Base-by-base conservation (phyloP, 2,888 invertebrate genomes). In the Ctenicera cuprea region DNA sequence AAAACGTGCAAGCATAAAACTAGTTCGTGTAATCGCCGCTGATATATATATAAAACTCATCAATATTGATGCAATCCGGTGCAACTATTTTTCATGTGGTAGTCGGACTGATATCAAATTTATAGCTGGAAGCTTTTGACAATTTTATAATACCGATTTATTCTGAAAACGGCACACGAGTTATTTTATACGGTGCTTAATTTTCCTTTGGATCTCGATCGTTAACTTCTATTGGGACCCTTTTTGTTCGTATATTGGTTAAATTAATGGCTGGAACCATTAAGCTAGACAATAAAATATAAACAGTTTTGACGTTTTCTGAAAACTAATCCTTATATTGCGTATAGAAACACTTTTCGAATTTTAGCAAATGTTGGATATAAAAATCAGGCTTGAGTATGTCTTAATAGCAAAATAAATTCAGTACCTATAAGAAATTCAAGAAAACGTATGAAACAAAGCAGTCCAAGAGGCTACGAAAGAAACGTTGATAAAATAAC, bases 1-100 rank as follows among this genome's bases (percentile, higher is more conserved):
- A 33, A 45, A 45, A 33, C 16, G n/a, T 33, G 30, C 30, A 33
- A 30, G 3, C 54, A 30, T 54, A 30, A 54, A 54, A 30, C 22
- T 11, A 18, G 48, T 48, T 48, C 16, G 30, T 14, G 3, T 26
- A 52, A 52, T 52, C n/a, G n/a, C n/a, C n/a, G n/a, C n/a, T n/a
- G n/a, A n/a, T n/a, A n/a, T n/a, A n/a, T n/a, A n/a, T n/a, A n/a
- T n/a, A n/a, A n/a, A n/a, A n/a, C n/a, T n/a, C n/a, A n/a, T n/a
- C 52, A 52, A n/a, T 5, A 26, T 1, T 26, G 52, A 22, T 30
- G 12, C 22, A 30, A 50, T 26, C 26, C 11, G 30, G 8, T 30
- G 30, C 50, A 50, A 50, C 54, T 54, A 54, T 54, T 54, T 54
- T 30, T 54, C 54, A 54, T 54, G 54, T 14, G 26, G n/a, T 26